Conservation (phyloP, 2,113 vertebrate species). For the Planiliza haematocheilus region DNA sequence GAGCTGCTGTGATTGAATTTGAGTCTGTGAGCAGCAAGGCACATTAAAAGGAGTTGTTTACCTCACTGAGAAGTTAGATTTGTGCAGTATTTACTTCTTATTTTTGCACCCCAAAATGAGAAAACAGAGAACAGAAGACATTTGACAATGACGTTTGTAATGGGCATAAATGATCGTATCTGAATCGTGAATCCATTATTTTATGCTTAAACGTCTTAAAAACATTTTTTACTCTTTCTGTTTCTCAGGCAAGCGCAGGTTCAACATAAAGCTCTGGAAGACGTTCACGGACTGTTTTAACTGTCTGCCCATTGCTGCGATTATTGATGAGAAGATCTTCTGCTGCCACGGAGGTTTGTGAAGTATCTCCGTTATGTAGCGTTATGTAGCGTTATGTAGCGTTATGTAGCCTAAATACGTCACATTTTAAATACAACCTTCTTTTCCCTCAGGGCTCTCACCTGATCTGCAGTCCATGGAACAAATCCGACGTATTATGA, state of each 20-base stretch:
- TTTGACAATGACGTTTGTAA: too few relatives aligned
- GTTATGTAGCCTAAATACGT: neutral
- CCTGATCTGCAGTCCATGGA: slow-evolving; percentile 97
- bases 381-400: too few relatives aligned
- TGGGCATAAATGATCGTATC: too few relatives aligned
- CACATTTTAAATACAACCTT: neutral
- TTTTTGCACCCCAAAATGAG: too few relatives aligned
- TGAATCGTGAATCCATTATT: neutral
- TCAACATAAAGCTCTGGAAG: slow-evolving; percentile 98
- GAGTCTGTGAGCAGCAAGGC: too few relatives aligned
- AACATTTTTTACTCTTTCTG: neutral
- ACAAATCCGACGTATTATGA: slow-evolving; percentile 96
- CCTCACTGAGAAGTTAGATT: too few relatives aligned
- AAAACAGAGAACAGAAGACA: too few relatives aligned
- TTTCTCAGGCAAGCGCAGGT: slow-evolving; percentile 90
- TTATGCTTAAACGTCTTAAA: neutral
- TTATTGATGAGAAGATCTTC: slow-evolving; percentile 98
- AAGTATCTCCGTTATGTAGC: neutral
- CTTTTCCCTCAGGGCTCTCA: slow-evolving; percentile 86
- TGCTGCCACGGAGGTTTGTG: slow-evolving; percentile 95
- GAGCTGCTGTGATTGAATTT: too few relatives aligned
- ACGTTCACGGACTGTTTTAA: slow-evolving; percentile 98
- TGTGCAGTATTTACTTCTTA: too few relatives aligned
- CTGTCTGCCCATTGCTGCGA: slow-evolving; percentile 95
- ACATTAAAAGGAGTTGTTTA: too few relatives aligned